Evolutionary conservation across 2,113 vertebrate genomes (phyloP).

Genomic region (Bathybates hornii): DNA sequence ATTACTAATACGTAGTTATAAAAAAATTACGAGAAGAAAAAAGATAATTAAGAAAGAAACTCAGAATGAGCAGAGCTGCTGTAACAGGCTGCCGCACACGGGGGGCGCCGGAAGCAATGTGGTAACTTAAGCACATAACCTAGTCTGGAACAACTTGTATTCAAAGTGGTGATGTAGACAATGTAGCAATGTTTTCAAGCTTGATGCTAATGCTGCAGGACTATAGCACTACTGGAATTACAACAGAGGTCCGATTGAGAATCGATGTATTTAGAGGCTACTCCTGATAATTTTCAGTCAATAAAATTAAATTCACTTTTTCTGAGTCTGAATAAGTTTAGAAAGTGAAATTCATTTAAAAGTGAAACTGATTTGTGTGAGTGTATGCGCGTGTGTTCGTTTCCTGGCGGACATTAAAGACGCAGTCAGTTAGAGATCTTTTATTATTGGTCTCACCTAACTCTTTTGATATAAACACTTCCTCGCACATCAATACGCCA

Average conservation of each 20-base stretch:
- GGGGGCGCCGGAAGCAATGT: no score
- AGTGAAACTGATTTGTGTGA: accelerated
- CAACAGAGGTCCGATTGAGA: background rate
- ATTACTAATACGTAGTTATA: no score
- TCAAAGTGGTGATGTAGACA: background rate
- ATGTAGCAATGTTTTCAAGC: background rate
- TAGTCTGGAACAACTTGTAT: background rate
- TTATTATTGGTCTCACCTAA: slow-evolving; percentile 49
- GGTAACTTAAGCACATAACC: background rate
- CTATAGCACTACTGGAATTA: background rate
- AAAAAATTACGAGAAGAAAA: no score
- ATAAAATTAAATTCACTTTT: background rate
- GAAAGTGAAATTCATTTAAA: background rate
- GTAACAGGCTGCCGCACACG: no score
- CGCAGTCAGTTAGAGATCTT: background rate
- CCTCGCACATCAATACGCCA: slow-evolving; percentile 46
- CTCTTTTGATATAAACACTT: slow-evolving; percentile 29
- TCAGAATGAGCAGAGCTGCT: no score
- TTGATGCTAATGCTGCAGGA: background rate
- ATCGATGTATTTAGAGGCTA: background rate
- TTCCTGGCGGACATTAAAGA: background rate
- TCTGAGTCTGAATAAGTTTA: background rate
- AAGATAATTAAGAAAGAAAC: no score
- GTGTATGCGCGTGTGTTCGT: accelerated
- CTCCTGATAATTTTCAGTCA: background rate